Base-by-base conservation (phyloP, 2,113 vertebrate species). In the Lagopus leucura region DNA sequence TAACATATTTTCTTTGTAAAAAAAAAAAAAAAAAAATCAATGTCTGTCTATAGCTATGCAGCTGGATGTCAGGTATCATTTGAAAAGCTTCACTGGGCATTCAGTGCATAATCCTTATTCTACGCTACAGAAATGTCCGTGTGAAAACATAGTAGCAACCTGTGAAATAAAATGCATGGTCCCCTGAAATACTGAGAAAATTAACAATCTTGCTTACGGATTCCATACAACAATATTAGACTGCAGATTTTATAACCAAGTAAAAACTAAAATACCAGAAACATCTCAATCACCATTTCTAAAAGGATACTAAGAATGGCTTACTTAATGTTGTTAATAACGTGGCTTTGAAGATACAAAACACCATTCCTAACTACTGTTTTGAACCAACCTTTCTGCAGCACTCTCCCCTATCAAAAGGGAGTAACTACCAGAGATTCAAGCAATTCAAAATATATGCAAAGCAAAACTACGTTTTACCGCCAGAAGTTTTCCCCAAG, bases 401-500 rank as follows among this genome's bases (percentile, higher is more conserved):
- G 82, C 30, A 88, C 16, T 64, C 69, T 66, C 80, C 70, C 55
- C 55, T 32, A 12, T 19, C 79, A 88, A 92, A 95, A 77, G 72
- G 71, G 66, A 75, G 57, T 86, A 75, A 65, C 79, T 72, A 96
- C 82, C 89, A 97, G 76, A 97, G 82, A 96, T 75, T 88, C 86
- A 97, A 94, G 76, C 84, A 94, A 96, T 92, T 72, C 77, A 97
- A 94, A 97, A 73, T 93, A 80, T 11, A 96, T 92, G 94, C 95
- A 96, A 97, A 97, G 93, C 45, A 97, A 97, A 97, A 95, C 80
- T 95, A 70, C 82, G 88, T 93, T 97, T 90, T 79, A 48, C 94
- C 95, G 96, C 97, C 94, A 97, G 94, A 97, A 85, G 85, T 88
- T 97, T 97, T 96, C 90, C 97, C 91, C 95, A 96, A 97, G 95